Base-by-base conservation (phyloP, 2,113 vertebrate species). In the Hippocampus guttulatus region DNA sequence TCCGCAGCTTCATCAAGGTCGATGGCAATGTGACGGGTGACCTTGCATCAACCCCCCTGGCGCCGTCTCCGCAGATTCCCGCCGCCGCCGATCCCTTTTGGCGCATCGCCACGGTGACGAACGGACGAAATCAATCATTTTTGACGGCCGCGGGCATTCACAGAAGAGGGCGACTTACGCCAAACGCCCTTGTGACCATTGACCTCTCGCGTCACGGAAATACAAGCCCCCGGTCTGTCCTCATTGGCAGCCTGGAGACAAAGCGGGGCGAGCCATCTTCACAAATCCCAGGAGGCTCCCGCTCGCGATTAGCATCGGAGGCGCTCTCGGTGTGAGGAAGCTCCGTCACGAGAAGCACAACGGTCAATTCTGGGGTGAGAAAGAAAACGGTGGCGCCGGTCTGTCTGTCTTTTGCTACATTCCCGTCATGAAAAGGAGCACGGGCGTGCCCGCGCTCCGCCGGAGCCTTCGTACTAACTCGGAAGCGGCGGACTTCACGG, bases 31-130 rank as follows among this genome's bases (percentile, higher is more conserved):
- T 0, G 18, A 3, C 43, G 43, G 10, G 57, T 66, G 71, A 82
- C 80, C 71, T 80, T 64, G 55, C 38, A 67, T 78, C 69, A 79
- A 81, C 75, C 67, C 21, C 1, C n/a, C 33, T n/a, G 77, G 33
- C 67, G 43, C 27, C 23, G 68, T 71, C 65, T 75, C 66, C 43
- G 58, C 74, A 67, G 67, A 63, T 16, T 51, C 41, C 43, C 72
- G 61, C 68, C 70, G 65, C 16, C n/a, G 38, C n/a, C 1, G 6
- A 70, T 58, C 51, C 51, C 62, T 30, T 58, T 58, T 7, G 51
- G 33, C 14, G 3, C 27, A 58, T 43, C 66, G 54, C n/a, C 54
- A 70, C 51, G 61, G 71, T 8, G 27, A 84, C 27, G 51, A 15
- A 43, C 25, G 70, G 6, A 27, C 49, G 25, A 73, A 62, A 66